Percentiles rank a stretch among this genome's conserved stretches.
Conservation (phyloP, 1,140 invertebrate species). For the Steinernema feltiae region DNA sequence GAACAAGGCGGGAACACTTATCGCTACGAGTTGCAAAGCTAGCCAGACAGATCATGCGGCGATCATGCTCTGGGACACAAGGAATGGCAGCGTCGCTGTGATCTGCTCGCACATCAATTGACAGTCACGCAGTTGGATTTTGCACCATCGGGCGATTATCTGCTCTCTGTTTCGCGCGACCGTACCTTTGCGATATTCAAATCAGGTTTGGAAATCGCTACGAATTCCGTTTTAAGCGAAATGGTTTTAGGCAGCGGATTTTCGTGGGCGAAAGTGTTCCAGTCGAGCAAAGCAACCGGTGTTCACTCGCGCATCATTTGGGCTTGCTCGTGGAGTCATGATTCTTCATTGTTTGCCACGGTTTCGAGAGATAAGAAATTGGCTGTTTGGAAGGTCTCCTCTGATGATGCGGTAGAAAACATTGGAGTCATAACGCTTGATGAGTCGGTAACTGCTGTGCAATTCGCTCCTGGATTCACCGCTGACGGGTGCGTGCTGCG, state of each 20-base stretch:
- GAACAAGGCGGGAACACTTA: slow-evolving; percentile 66
- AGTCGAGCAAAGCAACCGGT: slow-evolving; percentile 68
- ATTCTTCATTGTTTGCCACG: slow-evolving; percentile 72
- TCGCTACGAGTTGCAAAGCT: slow-evolving; percentile 79
- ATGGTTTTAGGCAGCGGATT: background rate
- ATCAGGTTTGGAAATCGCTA: slow-evolving; percentile 21
- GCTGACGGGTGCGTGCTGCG: background rate
- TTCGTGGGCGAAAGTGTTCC: slow-evolving; percentile 47
- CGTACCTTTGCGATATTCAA: slow-evolving; percentile 75
- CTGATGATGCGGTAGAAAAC: background rate
- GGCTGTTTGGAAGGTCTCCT: background rate
- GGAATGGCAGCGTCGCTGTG: slow-evolving; percentile 68
- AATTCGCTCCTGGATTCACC: background rate
- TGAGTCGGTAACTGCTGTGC: background rate
- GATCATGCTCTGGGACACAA: slow-evolving; percentile 68
- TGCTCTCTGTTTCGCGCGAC: slow-evolving; percentile 86
- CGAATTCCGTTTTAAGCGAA: background rate
- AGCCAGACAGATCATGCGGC: slow-evolving; percentile 61
- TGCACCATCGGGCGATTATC: slow-evolving; percentile 71
- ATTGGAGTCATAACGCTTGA: background rate
- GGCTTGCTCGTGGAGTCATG: slow-evolving; percentile 81
- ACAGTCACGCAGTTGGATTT: slow-evolving; percentile 88
- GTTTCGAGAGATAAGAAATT: slow-evolving; percentile 85
- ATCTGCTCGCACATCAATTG: slow-evolving; percentile 66
- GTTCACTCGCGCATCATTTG: slow-evolving; percentile 85